Evolutionary conservation across 2,113 vertebrate genomes (phyloP).

Genomic region (Muntiacus muntjak): DNA sequence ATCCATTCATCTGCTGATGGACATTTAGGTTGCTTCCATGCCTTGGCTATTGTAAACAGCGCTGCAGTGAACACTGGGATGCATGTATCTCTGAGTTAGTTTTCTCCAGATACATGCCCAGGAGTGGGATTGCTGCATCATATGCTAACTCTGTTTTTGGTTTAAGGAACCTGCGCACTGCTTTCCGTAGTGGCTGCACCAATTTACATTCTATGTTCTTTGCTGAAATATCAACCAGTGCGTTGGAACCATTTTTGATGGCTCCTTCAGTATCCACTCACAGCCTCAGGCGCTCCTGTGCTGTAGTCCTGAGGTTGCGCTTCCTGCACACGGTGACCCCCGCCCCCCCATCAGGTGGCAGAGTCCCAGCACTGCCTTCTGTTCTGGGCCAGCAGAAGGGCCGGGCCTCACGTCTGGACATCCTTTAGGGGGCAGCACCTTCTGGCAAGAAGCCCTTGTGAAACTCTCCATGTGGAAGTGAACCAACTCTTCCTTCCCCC

Average conservation of each 20-base stretch:
- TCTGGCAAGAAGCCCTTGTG: not conserved
- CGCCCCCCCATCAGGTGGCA: not conserved
- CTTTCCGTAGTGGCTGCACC: not conserved
- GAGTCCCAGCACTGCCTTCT: not conserved
- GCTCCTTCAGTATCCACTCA: too few species aligned
- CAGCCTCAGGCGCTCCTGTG: too few species aligned
- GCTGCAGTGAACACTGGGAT: not conserved
- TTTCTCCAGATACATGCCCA: not conserved
- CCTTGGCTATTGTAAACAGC: not conserved
- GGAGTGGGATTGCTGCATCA: not conserved
- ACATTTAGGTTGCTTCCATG: not conserved
- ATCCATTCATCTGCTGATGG: not conserved
- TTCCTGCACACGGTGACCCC: not conserved
- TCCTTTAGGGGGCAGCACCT: not conserved
- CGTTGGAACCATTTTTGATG: not conserved
- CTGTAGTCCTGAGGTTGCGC: accelerated
- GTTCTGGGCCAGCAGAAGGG: not conserved
- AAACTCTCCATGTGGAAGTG: not conserved
- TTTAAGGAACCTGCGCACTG: not conserved
- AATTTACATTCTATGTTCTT: not conserved
- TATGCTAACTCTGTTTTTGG: not conserved
- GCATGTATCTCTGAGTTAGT: not conserved
- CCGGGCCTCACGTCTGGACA: not conserved
- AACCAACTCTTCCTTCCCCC: not conserved
- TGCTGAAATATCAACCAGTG: not conserved